Conservation (phyloP, 37 sponge, comb jelly and placozoan genomes). For the Agelas oroides region DNA sequence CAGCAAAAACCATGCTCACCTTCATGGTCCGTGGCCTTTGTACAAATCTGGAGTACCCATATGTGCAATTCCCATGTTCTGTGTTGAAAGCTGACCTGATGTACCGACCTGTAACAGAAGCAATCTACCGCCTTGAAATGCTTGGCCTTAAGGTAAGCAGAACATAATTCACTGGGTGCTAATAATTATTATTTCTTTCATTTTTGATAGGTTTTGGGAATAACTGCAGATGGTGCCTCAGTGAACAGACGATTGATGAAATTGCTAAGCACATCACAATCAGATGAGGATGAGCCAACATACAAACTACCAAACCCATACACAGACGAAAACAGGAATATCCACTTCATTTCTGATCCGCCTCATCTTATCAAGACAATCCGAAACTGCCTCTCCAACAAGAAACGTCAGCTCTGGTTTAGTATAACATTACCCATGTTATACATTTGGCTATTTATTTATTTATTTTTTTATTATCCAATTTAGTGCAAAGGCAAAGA, state of each 20-base stretch:
- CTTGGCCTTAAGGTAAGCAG: too few species aligned
- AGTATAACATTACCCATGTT: too few species aligned
- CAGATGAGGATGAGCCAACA: neutral
- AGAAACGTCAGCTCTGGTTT: too few species aligned
- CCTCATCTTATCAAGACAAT: constrained; percentile 16
- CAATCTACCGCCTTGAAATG: too few species aligned
- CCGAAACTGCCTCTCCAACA: neutral
- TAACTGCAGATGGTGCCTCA: too few species aligned
- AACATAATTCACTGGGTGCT: neutral
- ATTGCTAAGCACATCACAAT: neutral
- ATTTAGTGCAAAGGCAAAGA: too few species aligned
- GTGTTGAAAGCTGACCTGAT: neutral
- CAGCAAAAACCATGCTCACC: constrained; percentile 4
- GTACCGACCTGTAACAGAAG: too few species aligned
- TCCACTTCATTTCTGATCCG: constrained; percentile 26
- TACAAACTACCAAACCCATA: constrained; percentile 11
- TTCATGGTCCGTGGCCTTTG: too few species aligned
- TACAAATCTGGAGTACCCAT: constrained; percentile 1
- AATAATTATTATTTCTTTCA: neutral
- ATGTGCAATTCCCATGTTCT: constrained; percentile 11
- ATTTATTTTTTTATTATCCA: too few species aligned
- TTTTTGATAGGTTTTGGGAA: too few species aligned
- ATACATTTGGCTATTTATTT: too few species aligned
- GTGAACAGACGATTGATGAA: neutral
- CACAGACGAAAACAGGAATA: neutral